These are phyloP conservation scores for Osmerus mordax DNA, from an alignment of 2,113 vertebrate genomes.

Conservation along the genomic window DNA sequence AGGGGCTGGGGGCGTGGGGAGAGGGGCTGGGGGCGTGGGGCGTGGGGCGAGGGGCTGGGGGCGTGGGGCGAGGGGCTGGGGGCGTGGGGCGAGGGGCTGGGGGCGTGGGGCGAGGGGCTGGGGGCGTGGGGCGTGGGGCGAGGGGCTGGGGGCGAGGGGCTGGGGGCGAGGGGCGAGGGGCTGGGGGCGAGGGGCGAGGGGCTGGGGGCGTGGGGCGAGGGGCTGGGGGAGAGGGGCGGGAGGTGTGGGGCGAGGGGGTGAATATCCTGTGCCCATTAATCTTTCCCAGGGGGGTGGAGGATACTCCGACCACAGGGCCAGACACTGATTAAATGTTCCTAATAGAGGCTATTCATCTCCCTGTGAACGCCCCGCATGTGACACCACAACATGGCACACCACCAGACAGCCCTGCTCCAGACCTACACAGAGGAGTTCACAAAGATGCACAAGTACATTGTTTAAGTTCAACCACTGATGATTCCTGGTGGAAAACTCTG, in stretches of 20 bases:
- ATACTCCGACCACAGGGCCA: conserved; percentile 60
- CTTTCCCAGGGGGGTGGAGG: conserved; percentile 64
- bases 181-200: neutral
- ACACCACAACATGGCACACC: conserved; percentile 45
- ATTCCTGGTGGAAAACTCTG: too few species aligned
- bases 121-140: too few species aligned
- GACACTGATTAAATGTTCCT: conserved; percentile 79
- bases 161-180: too few species aligned
- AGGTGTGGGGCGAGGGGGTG: conserved; percentile 20
- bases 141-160: too few species aligned
- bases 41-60: too few species aligned
- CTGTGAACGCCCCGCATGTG: conserved; percentile 64
- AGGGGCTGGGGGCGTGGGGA: too few species aligned
- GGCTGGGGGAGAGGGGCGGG: too few species aligned
- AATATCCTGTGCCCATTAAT: conserved; percentile 76
- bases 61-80: too few species aligned
- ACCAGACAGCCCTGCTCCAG: conserved; percentile 15
- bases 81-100: too few species aligned
- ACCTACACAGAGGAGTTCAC: conserved; percentile 49
- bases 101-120: too few species aligned
- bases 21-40: too few species aligned
- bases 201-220: neutral
- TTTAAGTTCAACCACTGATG: neutral
- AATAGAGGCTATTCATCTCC: conserved; percentile 76
- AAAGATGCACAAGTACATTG: conserved; percentile 7